Conservation (phyloP, 2,797 vertebrate species). For the Hippopotamyrus pictus region DNA sequence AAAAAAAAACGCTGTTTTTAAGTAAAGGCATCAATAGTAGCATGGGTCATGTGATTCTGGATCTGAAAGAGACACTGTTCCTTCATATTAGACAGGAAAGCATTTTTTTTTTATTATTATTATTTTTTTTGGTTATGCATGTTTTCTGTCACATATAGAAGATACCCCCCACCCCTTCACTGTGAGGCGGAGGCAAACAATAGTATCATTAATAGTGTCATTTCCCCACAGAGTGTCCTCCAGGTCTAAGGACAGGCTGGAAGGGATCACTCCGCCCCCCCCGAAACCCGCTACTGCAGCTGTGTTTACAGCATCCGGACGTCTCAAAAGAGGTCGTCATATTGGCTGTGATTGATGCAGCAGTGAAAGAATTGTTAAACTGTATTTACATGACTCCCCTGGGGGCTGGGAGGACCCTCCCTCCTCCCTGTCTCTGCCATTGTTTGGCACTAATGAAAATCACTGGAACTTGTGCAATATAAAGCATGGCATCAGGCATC, state of each 20-base stretch:
- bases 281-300: slow-evolving; percentile 51
- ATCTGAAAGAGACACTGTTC: not conserved
- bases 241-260: slow-evolving; percentile 69
- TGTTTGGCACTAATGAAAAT: slow-evolving; percentile 45
- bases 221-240: slow-evolving; percentile 61
- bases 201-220: slow-evolving; percentile 56
- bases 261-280: slow-evolving; percentile 42
- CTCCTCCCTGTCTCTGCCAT: slow-evolving; percentile 22
- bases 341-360: slow-evolving; percentile 62
- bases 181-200: slow-evolving; percentile 39
- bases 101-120: not conserved
- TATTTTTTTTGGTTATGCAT: not conserved
- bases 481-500: not conserved
- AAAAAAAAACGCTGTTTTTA: not conserved
- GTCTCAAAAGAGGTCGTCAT: slow-evolving; percentile 66
- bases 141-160: not conserved
- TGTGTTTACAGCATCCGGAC: slow-evolving; percentile 66
- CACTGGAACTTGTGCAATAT: not conserved
- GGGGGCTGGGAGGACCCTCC: slow-evolving; percentile 37
- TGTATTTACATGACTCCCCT: slow-evolving; percentile 61
- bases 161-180: not conserved
- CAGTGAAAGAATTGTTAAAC: slow-evolving; percentile 57
- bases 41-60: not conserved
- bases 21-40: not conserved
- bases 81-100: not conserved